Evolutionary conservation across 2,888 invertebrate genomes (phyloP).

Genomic region (Eristalis pertinax): DNA sequence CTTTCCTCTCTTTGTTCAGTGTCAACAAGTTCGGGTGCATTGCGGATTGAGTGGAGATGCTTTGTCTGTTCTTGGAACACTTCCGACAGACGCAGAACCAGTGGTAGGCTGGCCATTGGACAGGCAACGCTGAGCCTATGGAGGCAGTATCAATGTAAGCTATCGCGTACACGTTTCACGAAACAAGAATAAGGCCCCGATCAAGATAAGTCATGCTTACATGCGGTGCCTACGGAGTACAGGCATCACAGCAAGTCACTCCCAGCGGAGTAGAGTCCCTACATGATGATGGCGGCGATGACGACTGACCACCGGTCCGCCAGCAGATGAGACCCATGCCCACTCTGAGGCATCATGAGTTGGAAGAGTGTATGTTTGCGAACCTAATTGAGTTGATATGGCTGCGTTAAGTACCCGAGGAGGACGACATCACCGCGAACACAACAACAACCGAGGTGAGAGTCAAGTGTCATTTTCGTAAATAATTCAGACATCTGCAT

Average conservation of each 20-base stretch:
- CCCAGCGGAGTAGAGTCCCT: not conserved
- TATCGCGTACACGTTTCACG: slow-evolving; percentile 44
- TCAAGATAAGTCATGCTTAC: slow-evolving; percentile 33
- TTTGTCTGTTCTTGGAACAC: not conserved
- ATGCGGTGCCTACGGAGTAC: slow-evolving; percentile 25
- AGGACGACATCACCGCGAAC: slow-evolving; percentile 36
- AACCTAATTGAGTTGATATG: slow-evolving; percentile 62
- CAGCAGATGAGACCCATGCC: slow-evolving; percentile 19
- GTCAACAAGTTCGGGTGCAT: not conserved
- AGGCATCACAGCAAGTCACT: slow-evolving; percentile 26
- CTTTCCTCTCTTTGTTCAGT: slow-evolving; percentile 27
- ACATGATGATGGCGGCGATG: slow-evolving; percentile 29
- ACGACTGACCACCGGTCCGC: slow-evolving; percentile 34
- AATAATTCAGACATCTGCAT: slow-evolving; percentile 74
- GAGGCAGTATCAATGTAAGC: slow-evolving; percentile 38
- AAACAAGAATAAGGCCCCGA: slow-evolving; percentile 28
- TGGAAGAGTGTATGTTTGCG: slow-evolving; percentile 28
- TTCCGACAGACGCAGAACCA: slow-evolving; percentile 23
- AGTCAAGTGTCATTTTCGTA: slow-evolving; percentile 75
- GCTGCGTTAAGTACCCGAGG: slow-evolving; percentile 65
- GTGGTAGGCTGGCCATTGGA: slow-evolving; percentile 45
- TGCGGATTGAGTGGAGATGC: not conserved
- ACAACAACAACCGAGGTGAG: slow-evolving; percentile 72
- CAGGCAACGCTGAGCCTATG: slow-evolving; percentile 14
- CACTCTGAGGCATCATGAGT: slow-evolving; percentile 3